Evolutionary conservation across 2,888 invertebrate genomes (phyloP), one percentile per base, ranked within the genome.

Genomic region (Apeira syringaria): DNA sequence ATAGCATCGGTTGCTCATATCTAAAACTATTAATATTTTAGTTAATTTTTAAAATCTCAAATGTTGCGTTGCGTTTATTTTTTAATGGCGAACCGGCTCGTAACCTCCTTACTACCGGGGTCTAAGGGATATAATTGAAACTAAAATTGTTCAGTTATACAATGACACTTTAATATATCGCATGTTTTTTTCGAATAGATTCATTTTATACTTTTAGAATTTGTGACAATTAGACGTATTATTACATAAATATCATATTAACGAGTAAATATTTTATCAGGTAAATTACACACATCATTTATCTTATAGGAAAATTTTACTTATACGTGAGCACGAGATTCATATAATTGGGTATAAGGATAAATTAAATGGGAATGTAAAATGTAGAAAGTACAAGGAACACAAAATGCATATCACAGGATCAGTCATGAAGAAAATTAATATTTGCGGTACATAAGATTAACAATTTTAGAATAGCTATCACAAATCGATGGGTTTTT

Each of bases 151-250:
- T 6, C 13, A 6, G 56, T 52, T 56, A 55, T 64, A 58, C 54
- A 67, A 60, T 65, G 50, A 64, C 57, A 64, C 57, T 62, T 63
- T 69, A 67, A 56, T 68, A 65, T 55, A 38, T 61, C 52, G 57
- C 51, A 61, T 60, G 64, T 34, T 49, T 59, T 55, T 59, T 61
- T 54, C 48, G 10, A 40, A 35, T 57, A 47, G 31, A 47, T 53
- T 56, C 49, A 55, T 59, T 56, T 61, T 57, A n/a, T 36, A n/a
- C n/a, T 35, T 60, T 60, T 65, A 59, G 47, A 60, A 63, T 61
- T 58, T 59, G 50, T 62, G 65, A 69, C 62, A 68, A 59, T 57
- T 59, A 64, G 47, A 35, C 33, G 2, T 15, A 25, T 34, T 30
- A 18, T 7, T 7, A 20, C 7, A 20, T 2, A 22, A 29, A 27